Evolutionary conservation across 2,888 invertebrate species (phyloP), one percentile per base, ranked within the genome.

Genomic region (Acheta domesticus): DNA sequence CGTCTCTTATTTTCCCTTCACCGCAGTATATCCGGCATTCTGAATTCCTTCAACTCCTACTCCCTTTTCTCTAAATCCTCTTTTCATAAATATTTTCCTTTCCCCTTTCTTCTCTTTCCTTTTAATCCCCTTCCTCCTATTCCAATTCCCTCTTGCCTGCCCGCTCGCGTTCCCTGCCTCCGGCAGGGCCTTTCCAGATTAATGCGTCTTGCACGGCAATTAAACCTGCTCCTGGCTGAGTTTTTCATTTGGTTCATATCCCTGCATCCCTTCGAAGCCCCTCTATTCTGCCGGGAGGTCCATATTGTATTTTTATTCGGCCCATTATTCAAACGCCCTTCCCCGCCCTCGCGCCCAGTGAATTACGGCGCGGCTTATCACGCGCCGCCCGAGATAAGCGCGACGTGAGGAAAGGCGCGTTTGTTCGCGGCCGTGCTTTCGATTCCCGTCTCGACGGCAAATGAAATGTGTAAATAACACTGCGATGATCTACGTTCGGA

Each of bases 191-290:
- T 62, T 16, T 62, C 62, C 62, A 62, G 62, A 62, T 62, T 62
- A 62, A 62, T 62, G 62, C 62, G 14, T 62, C 62, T 62, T 62
- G 62, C 62, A 62, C 62, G 62, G 16, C 62, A 62, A 62, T 62
- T 62, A 62, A 62, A 62, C 14, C n/a, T n/a, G 14, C 14, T n/a
- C 62, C 16, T 62, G 62, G 62, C 16, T n/a, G 62, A 62, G 62
- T 62, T 62, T 62, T 62, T n/a, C 62, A 62, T 62, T 62, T 62
- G 62, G 62, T 62, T 62, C 62, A 62, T 62, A 62, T 62, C 16
- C 62, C 62, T 1, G 62, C 62, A 16, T n/a, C 14, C 62, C n/a
- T n/a, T 62, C 62, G 62, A 62, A 19, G 62, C 62, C 62, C n/a
- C n/a, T n/a, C 62, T n/a, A 14, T 62, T 62, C 62, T 14, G 16